Base-by-base conservation (phyloP, 2,113 vertebrate genomes). In the Rhinoptilus africanus region DNA sequence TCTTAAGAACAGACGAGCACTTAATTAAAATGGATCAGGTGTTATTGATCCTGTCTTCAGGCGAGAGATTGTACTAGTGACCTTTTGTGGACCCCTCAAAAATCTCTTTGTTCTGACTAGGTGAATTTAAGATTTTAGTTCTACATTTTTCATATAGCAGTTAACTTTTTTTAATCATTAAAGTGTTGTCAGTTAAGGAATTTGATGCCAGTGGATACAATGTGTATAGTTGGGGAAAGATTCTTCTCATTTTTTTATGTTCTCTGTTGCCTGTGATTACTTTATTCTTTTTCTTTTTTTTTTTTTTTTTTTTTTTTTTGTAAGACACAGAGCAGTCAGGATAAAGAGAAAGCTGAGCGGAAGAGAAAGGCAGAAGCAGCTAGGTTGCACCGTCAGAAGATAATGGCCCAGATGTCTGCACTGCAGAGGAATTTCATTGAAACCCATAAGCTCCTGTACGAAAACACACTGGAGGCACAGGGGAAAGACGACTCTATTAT, bases 371-470 rank as follows among this genome's bases (percentile, higher is more conserved):
- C 99, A 3, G 99, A 99, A 94, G 99, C 99, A 57, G 99, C 99
- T 62, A 98, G 99, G 93, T 97, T 99, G 47, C 99, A 99, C 97
- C 98, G 99, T 18, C 99, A 99, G 98, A 99, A 99, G 97, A 99
- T 99, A 63, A 99, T 99, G 99, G 99, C 99, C 80, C 99, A 99
- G 96, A 99, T 99, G 99, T 99, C 99, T 59, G 99, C 99, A 35
- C 98, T 99, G 98, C 99, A 99, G 98, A 99, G 98, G 96, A 99
- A 99, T 97, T 99, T 99, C 89, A 99, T 99, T 50, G 99, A 99
- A 98, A 99, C 99, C 57, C 99, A 99, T 96, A 99, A 99, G 91
- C 98, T 99, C 87, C 98, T 99, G 19, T 99, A 99, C 53, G 99
- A 99, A 93, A 99, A 98, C 87, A 98, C 99, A 54, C 97, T 98